Conservation (phyloP, 1,140 invertebrate genomes). For the Magallana angulata region DNA sequence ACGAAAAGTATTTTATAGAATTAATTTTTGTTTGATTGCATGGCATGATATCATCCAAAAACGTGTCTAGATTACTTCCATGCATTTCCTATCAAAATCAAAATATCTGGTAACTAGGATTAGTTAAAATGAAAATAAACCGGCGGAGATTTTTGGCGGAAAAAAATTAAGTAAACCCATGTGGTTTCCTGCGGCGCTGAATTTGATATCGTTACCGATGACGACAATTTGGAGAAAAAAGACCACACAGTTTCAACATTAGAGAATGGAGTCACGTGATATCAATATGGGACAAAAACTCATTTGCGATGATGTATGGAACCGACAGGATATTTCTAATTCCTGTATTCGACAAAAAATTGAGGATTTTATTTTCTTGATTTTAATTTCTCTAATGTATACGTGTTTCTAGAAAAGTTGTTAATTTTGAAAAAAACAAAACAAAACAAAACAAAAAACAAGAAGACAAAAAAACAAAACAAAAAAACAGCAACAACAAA, state of each 20-base stretch:
- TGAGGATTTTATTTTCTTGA: no score
- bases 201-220: background rate
- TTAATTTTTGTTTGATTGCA: slow-evolving; percentile 36
- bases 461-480: no score
- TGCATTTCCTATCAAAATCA: slow-evolving; percentile 16
- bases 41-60: slow-evolving; percentile 31
- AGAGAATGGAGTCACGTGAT: background rate
- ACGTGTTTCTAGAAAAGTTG: no score
- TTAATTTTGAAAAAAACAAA: no score
- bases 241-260: slow-evolving; percentile 14
- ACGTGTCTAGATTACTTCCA: slow-evolving; percentile 18
- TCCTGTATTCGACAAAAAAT: no score
- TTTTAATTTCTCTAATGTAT: no score
- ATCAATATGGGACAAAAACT: background rate
- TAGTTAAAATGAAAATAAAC: slow-evolving; percentile 35
- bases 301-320: background rate
- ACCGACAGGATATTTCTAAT: no score
- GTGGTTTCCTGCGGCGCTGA: slow-evolving; percentile 20
- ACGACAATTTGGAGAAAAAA: slow-evolving; percentile 9
- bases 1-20: slow-evolving; percentile 28
- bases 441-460: no score
- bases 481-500: no score
- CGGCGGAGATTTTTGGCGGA: background rate
- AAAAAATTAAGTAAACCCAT: slow-evolving; percentile 19
- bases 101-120: slow-evolving; percentile 27